These are phyloP conservation scores for Paradisaea rubra DNA, from an alignment of 2,113 vertebrate species.

Conservation along the genomic window DNA sequence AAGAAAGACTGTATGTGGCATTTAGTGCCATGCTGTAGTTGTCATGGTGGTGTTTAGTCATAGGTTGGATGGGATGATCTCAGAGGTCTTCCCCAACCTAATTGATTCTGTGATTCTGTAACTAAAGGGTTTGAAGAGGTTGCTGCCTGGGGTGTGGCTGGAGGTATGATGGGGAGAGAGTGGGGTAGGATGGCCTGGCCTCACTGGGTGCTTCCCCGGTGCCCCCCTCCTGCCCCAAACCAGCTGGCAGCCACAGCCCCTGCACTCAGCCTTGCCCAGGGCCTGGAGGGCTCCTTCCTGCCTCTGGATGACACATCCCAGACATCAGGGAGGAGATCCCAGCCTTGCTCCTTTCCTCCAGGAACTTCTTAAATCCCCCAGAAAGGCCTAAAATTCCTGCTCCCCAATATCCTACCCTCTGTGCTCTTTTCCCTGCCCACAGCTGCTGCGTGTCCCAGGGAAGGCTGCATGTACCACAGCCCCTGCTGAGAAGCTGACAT, in stretches of 20 bases:
- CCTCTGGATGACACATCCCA: background rate
- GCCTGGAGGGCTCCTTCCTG: background rate
- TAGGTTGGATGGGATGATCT: background rate
- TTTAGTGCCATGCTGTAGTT: background rate
- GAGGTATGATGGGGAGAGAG: background rate
- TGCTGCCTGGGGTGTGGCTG: background rate
- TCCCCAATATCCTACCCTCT: fast-evolving
- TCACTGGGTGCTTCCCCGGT: fast-evolving
- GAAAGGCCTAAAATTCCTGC: background rate
- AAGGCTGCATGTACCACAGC: background rate
- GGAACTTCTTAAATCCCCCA: background rate
- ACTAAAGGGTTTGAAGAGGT: background rate
- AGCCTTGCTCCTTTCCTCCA: background rate
- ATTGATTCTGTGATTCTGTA: background rate
- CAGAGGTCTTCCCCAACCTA: background rate
- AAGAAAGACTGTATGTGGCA: background rate
- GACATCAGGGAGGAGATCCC: no score
- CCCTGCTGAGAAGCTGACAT: background rate
- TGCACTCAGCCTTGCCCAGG: background rate
- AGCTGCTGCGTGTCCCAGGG: background rate
- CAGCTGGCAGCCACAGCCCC: background rate
- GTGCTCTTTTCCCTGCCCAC: background rate
- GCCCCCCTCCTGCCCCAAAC: background rate
- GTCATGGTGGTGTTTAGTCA: background rate
- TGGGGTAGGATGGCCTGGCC: fast-evolving